Percentiles rank a stretch among this genome's conserved stretches.
Conservation (phyloP, 2,888 invertebrate species). For the Scaptomyza reducta region DNA sequence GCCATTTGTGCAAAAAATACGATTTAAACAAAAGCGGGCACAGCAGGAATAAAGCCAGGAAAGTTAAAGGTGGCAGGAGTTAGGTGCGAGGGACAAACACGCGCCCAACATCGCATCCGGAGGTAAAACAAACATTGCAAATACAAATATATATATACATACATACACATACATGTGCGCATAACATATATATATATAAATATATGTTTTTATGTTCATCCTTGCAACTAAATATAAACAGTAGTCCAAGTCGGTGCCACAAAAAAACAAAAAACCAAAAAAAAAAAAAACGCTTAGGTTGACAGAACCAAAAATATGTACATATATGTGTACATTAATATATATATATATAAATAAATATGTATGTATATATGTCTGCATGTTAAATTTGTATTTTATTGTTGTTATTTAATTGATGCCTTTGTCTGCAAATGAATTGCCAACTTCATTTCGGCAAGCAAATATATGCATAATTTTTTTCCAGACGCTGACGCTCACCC, state of each 20-base stretch:
- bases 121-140: constrained; percentile 16
- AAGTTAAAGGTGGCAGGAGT: constrained; percentile 2
- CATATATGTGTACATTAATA: not conserved
- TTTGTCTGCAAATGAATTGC: constrained; percentile 38
- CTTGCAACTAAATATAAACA: constrained; percentile 66
- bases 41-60: constrained; percentile 35
- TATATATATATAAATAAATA: constrained; percentile 44
- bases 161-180: constrained; percentile 20
- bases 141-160: constrained; percentile 27
- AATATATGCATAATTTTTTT: constrained; percentile 51
- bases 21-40: constrained; percentile 63
- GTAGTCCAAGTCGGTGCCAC: constrained; percentile 23
- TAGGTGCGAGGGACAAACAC: constrained; percentile 20
- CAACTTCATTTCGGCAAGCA: constrained; percentile 43
- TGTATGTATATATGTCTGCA: constrained; percentile 7
- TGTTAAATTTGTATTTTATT: constrained; percentile 19
- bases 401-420: constrained; percentile 48
- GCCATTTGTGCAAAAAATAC: constrained; percentile 35
- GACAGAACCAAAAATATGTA: constrained; percentile 15
- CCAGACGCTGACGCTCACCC: constrained; percentile 29
- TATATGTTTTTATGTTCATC: constrained; percentile 38
- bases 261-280: constrained; percentile 40
- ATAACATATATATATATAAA: not conserved
- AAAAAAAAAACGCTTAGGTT: not conserved
- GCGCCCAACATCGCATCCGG: constrained; percentile 26